Percentiles rank a stretch among this genome's conserved stretches.
These are phyloP conservation scores for Leptogaster cylindrica DNA, from an alignment of 2,888 invertebrate species.

Conservation along the genomic window DNA sequence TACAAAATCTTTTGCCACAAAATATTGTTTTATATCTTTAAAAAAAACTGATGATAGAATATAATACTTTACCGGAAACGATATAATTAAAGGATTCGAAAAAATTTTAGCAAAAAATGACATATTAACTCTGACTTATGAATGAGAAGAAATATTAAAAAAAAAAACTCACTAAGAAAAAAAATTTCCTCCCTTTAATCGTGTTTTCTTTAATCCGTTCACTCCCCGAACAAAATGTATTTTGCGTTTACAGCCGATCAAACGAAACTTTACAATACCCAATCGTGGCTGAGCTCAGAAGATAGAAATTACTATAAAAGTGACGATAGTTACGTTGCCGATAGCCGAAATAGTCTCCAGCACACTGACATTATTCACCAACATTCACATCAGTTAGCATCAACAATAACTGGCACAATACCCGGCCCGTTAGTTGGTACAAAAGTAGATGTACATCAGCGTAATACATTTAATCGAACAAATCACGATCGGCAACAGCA, in stretches of 20 bases:
- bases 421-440: conserved; percentile 54
- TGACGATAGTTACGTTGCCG: conserved; percentile 23
- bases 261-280: conserved; percentile 45
- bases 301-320: conserved; percentile 35
- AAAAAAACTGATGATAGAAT: conserved; percentile 21
- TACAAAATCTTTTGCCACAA: too few species aligned
- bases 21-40: too few species aligned
- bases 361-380: conserved; percentile 22
- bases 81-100: neutral
- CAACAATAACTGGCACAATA: conserved; percentile 60
- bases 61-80: conserved; percentile 9
- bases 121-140: neutral
- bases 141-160: neutral
- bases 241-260: conserved; percentile 49
- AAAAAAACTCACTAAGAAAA: conserved; percentile 5
- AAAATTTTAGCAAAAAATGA: conserved; percentile 4
- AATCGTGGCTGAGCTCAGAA: conserved; percentile 44
- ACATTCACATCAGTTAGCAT: conserved; percentile 37
- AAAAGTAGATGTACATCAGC: conserved; percentile 61
- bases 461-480: conserved; percentile 61
- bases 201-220: conserved; percentile 21
- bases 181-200: neutral
- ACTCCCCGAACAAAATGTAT: conserved; percentile 32
- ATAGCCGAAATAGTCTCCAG: conserved; percentile 33
- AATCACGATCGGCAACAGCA: conserved; percentile 60